These are phyloP conservation scores for Dicrurus megarhynchus DNA, from an alignment of 2,113 vertebrate genomes.

Conservation along the genomic window DNA sequence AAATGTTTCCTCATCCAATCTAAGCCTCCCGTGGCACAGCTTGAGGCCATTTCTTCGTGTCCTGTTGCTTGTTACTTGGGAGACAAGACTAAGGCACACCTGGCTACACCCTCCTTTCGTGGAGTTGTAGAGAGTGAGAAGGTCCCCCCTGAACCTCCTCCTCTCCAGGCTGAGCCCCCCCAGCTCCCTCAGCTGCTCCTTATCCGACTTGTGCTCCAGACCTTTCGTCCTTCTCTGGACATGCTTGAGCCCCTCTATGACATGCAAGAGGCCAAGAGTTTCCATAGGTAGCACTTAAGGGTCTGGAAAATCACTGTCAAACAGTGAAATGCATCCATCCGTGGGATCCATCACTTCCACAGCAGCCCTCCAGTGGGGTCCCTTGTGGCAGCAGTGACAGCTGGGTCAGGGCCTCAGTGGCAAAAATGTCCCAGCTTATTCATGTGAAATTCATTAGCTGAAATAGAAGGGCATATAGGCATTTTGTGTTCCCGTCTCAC, in stretches of 20 bases:
- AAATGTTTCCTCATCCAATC: not conserved
- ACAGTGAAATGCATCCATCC: not conserved
- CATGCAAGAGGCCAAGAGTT: not conserved
- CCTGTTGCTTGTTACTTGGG: not conserved
- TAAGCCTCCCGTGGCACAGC: not conserved
- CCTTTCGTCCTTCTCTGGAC: not conserved
- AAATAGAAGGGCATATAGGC: not conserved
- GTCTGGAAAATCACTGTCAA: not conserved
- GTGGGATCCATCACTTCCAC: not conserved
- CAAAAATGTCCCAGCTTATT: not conserved
- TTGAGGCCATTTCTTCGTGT: not conserved
- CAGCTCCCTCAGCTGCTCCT: not conserved
- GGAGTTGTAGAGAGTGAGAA: not conserved
- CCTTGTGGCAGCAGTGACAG: not conserved
- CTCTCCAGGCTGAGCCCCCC: not conserved
- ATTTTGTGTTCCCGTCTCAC: not conserved
- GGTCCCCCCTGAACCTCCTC: not conserved
- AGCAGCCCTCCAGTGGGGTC: not conserved
- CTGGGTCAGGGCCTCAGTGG: not conserved
- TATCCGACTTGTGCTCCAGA: not conserved
- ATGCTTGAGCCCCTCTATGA: accelerated
- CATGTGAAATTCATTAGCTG: not conserved
- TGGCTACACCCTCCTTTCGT: not conserved
- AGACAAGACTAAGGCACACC: not conserved
- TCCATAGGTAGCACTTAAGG: not conserved